Percentiles rank a stretch among this genome's conserved stretches.
phyloP scores from a whole-genome alignment of 1,140 invertebrate genomes.

The Cheumatopsyche charites region DNA sequence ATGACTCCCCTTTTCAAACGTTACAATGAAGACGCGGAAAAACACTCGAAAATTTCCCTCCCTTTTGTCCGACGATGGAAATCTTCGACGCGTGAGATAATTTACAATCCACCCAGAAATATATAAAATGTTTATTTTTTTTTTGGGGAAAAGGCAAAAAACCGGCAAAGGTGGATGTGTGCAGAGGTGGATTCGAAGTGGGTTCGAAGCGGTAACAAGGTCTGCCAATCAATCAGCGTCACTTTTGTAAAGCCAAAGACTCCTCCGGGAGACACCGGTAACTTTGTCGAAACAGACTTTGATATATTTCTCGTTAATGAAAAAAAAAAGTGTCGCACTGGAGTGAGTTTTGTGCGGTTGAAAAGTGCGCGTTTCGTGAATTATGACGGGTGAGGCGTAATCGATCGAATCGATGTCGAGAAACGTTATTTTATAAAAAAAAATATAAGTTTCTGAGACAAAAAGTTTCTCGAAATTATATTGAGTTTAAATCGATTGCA shows the following conservation, averaged over 20 bases:
- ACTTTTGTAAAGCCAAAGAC: slow-evolving; percentile 35
- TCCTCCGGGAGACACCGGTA: slow-evolving; percentile 31
- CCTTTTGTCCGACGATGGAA: slow-evolving; percentile 11
- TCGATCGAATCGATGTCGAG: too few relatives aligned
- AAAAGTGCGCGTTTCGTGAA: too few relatives aligned
- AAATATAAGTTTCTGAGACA: too few relatives aligned
- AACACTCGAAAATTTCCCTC: not conserved
- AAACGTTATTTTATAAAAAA: too few relatives aligned
- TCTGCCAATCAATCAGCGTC: slow-evolving; percentile 43
- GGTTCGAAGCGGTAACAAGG: slow-evolving; percentile 23
- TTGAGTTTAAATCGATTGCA: too few relatives aligned
- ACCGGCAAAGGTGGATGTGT: not conserved
- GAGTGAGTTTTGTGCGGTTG: too few relatives aligned
- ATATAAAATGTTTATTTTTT: not conserved
- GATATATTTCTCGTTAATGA: slow-evolving; percentile 27
- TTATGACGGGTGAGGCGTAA: too few relatives aligned
- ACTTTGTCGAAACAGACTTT: slow-evolving; percentile 25
- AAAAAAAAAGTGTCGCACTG: not conserved
- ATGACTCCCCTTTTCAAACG: not conserved
- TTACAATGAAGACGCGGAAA: not conserved
- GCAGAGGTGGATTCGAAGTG: slow-evolving; percentile 13
- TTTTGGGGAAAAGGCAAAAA: not conserved
- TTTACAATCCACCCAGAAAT: not conserved
- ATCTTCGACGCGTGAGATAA: slow-evolving; percentile 19
- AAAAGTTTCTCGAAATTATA: too few relatives aligned